Conservation (phyloP, 2,797 vertebrate species). For the Phyllotis vaccarum region DNA sequence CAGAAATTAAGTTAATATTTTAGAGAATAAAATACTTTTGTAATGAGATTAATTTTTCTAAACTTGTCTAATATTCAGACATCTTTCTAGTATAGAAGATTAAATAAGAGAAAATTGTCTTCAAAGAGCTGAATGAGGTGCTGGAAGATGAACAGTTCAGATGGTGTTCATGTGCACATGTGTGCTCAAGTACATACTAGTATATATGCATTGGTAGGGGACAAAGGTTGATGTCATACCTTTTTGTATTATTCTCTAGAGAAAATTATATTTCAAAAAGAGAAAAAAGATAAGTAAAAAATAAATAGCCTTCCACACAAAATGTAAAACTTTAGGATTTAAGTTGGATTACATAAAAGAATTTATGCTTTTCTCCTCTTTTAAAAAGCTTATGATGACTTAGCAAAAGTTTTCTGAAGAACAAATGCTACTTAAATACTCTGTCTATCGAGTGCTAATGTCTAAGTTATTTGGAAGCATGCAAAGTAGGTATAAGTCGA, state of each 20-base stretch:
- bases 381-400: conserved; percentile 63
- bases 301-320: background rate
- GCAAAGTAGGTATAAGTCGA: background rate
- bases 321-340: conserved; percentile 58
- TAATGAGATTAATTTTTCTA: background rate
- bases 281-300: background rate
- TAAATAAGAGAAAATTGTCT: background rate
- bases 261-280: background rate
- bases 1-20: background rate
- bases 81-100: background rate
- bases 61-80: background rate
- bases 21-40: too few species aligned
- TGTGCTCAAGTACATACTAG: background rate
- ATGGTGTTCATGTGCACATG: too few species aligned
- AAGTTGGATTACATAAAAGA: conserved; percentile 52
- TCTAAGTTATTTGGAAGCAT: conserved; percentile 60
- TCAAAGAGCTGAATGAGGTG: background rate
- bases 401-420: conserved; percentile 60
- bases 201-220: background rate
- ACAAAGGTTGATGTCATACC: background rate
- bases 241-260: background rate
- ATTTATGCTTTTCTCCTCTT: conserved; percentile 39
- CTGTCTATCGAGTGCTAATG: conserved; percentile 12
- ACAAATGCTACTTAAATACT: conserved; percentile 42
- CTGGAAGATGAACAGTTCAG: background rate